Conservation (phyloP, 2,113 vertebrate species). For the Halichoerus grypus region DNA sequence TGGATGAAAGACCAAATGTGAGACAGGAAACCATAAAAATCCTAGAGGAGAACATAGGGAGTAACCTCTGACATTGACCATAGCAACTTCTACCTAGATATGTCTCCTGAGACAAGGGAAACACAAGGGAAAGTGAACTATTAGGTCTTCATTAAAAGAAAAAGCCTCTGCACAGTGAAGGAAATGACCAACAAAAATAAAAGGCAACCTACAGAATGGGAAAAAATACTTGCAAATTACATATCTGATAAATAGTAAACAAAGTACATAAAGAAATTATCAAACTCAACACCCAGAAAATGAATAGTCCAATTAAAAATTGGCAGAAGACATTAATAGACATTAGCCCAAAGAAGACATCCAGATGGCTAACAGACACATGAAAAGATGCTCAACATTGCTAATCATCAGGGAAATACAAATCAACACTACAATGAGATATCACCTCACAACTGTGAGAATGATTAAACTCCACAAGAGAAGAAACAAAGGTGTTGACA, state of each 20-base stretch:
- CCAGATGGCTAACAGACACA: neutral
- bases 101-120: neutral
- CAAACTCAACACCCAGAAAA: neutral
- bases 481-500: neutral
- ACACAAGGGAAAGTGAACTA: neutral
- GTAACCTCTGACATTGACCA: too few relatives aligned
- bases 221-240: neutral
- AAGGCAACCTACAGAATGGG: neutral
- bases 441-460: neutral
- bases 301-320: neutral
- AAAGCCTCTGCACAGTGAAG: neutral
- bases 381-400: neutral
- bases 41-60: too few relatives aligned
- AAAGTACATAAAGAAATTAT: neutral
- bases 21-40: too few relatives aligned
- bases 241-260: neutral
- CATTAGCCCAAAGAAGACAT: neutral
- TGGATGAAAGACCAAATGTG: too few relatives aligned
- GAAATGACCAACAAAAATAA: neutral
- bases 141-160: neutral
- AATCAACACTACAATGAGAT: neutral
- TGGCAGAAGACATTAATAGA: neutral
- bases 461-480: neutral
- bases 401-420: neutral
- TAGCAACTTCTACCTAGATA: too few relatives aligned